A percentile compares a stretch with the other conserved stretches of the same genome.
These are phyloP conservation scores for Knipowitschia caucasica DNA, from an alignment of 2,797 vertebrate genomes.

Conservation along the genomic window DNA sequence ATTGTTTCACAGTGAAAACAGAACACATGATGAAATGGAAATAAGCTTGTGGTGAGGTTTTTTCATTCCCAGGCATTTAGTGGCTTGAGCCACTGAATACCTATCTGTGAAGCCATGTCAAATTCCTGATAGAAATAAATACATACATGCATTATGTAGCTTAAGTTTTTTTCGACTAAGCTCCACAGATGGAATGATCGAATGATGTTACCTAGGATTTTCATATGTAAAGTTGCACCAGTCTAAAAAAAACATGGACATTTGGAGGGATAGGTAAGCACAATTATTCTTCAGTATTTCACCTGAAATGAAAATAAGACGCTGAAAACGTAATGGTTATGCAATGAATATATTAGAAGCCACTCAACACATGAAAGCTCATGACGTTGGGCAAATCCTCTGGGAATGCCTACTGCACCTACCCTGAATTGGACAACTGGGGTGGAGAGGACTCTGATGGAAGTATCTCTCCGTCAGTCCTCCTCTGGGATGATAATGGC, in stretches of 20 bases:
- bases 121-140: conserved; percentile 21
- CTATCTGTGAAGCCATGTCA: conserved; percentile 77
- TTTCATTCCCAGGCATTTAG: conserved; percentile 72
- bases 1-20: conserved; percentile 80
- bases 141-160: too few relatives aligned
- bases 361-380: conserved; percentile 63
- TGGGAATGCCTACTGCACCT: conserved; percentile 80
- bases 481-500: conserved; percentile 88
- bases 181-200: conserved; percentile 74
- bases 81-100: conserved; percentile 63
- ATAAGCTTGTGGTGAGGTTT: conserved; percentile 64
- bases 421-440: conserved; percentile 95
- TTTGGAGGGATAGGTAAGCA: conserved; percentile 49
- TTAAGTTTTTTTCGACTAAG: conserved; percentile 45
- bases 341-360: conserved; percentile 51
- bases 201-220: conserved; percentile 58
- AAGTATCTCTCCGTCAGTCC: conserved; percentile 90
- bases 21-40: conserved; percentile 75
- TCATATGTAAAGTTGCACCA: conserved; percentile 72
- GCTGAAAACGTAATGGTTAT: conserved; percentile 28
- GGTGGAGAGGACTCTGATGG: conserved; percentile 90
- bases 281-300: conserved; percentile 38
- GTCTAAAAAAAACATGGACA: conserved; percentile 52
- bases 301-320: conserved; percentile 11
- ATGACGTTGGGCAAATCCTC: conserved; percentile 65